Conservation (phyloP, 92 coral and sea anemone genomes). For the Hydrozoanthus gracilis region DNA sequence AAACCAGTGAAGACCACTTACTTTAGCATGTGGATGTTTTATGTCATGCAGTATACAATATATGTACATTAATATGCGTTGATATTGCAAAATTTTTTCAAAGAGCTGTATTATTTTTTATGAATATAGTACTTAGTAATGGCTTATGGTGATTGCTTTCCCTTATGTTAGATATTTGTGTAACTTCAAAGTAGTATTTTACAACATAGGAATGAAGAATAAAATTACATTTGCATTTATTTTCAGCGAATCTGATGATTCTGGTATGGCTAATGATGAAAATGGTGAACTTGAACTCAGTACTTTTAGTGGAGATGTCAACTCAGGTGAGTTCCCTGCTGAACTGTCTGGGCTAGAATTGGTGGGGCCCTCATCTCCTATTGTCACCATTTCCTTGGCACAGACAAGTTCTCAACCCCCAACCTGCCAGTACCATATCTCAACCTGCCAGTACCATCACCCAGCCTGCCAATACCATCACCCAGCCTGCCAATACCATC, state of each 20-base stretch:
- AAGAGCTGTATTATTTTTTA: not conserved
- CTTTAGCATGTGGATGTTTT: not conserved
- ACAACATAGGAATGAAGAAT: not conserved
- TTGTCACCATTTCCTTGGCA: constrained; percentile 13
- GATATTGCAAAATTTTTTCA: not conserved
- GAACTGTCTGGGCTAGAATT: not conserved
- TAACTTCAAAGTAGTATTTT: not conserved
- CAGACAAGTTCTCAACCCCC: constrained; percentile 3
- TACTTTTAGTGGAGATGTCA: constrained; percentile 6
- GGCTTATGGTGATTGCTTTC: not conserved
- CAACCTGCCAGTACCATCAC: constrained; percentile 16
- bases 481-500: too few relatives aligned
- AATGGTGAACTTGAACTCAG: constrained; percentile 25
- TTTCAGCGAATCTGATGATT: constrained; percentile 10
- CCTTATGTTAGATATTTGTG: not conserved
- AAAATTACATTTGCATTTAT: not conserved
- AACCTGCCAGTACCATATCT: not conserved
- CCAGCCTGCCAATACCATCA: too few relatives aligned
- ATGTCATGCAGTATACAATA: not conserved
- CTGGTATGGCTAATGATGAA: not conserved
- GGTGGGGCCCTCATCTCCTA: not conserved
- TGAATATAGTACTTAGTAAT: not conserved
- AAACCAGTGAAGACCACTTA: not conserved
- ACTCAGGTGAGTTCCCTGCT: not conserved
- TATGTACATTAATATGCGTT: not conserved